Evolutionary conservation across 1,140 invertebrate species (phyloP), one percentile per base, ranked within the genome.

Genomic region (Calephelis virginiensis): DNA sequence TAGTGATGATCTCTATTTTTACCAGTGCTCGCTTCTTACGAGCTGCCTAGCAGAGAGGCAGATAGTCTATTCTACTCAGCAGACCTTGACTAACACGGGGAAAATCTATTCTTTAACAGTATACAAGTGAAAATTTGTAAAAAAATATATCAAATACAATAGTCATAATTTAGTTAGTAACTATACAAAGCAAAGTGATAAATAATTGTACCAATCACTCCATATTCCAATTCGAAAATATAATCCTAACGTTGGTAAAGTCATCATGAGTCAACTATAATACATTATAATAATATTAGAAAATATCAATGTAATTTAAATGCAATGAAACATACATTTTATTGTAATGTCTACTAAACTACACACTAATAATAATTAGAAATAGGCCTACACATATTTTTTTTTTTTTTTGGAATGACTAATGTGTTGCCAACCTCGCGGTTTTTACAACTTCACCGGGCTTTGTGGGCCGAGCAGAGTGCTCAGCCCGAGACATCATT

Each of bases 131-230:
- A 28, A 5, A 53, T 56, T 50, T 37, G 11, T 56, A 56, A 56
- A 56, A 56, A 56, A 28, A 28, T 56, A 56, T 56, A 56, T 56
- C 11, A 28, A 56, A 56, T 56, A 56, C 17, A 56, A 56, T 56
- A 56, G 5, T 28, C 10, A 17, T 28, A 7, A 13, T 50, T 50
- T 50, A 5, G 14, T 50, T 50, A 5, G 14, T 17, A 17, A 10
- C 13, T 17, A 10, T 53, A 17, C 28, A 37, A 28, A 17, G 12
- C 28, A 56, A 56, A 56, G 10, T 56, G 12, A 56, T 28, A 56
- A 56, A 56, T 56, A 56, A 56, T 56, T 56, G 50, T 56, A 56
- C 50, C 28, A 56, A 56, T 11, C 6, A 56, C 50, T 12, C 5
- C 50, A 56, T 12, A 43, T 43, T 43, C 40, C 40, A 43, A 43